Evolutionary conservation across 2,888 invertebrate species (phyloP), one percentile per base, ranked within the genome.

Genomic region (Ennomos fuscantarius): DNA sequence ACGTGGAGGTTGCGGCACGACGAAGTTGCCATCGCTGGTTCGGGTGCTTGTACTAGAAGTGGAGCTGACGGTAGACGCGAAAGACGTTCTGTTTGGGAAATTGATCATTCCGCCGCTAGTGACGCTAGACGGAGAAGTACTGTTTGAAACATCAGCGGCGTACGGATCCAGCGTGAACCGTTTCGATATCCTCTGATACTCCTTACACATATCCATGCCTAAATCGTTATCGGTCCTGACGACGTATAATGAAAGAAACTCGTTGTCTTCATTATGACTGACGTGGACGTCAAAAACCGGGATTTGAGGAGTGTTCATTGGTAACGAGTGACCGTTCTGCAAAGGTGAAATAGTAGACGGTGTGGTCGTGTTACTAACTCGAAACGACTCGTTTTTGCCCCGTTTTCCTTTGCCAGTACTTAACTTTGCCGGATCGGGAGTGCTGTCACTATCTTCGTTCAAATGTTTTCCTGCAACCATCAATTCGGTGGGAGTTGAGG

Each of bases 341-440:
- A 92, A 69, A 0, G 92, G 92, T 0, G 93, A 93, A 65, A 91
- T 91, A 0, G 92, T 92, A 1, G 93, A 92, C 0, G 92, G 90
- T 8, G 92, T 92, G 8, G 89, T 89, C 1, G 80, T 85, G 42
- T 89, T 92, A 63, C 87, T 91, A 3, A 71, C 80, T 55, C 87
- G 74, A 62, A 87, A 92, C 0, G 85, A 86, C 31, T 91, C 92
- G 35, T 82, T 86, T 69, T 89, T 89, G 1, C 73, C 77, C 40
- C 81, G 75, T 49, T 85, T 86, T 0, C 72, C 76, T 72, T 86
- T 87, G 44, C 72, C 78, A 0, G 76, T 66, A 36, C 76, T 83
- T 1, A 87, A 58, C 65, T 87, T 87, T 0, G 70, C 36, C 78
- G 85, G 83, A 63, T 92, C 91, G 1, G 92, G 92, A 8, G 93